Percentiles rank a stretch among this genome's conserved stretches.
These are phyloP conservation scores for Ptilorrhoa leucosticta DNA, from an alignment of 2,113 vertebrate genomes.

Conservation along the genomic window DNA sequence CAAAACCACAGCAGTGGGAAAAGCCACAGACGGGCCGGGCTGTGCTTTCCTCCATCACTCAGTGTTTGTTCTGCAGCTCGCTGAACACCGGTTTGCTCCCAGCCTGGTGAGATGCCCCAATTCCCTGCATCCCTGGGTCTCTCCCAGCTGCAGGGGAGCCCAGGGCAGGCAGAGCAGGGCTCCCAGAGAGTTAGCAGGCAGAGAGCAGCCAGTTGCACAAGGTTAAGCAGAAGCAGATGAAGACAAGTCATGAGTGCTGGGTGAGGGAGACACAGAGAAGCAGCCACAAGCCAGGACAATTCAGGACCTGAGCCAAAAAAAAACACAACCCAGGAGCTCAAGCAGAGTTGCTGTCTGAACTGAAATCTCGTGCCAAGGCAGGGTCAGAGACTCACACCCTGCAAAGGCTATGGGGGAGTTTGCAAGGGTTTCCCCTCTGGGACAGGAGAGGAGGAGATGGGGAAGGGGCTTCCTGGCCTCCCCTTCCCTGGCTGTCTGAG, in stretches of 20 bases:
- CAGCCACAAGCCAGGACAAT: conserved; percentile 22
- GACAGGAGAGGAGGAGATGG: not conserved
- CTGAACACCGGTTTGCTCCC: not conserved
- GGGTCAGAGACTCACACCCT: not conserved
- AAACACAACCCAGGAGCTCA: not conserved
- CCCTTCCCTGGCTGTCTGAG: not conserved
- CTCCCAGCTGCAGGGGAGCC: not conserved
- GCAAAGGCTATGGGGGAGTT: not conserved
- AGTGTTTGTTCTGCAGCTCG: not conserved
- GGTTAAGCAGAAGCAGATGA: conserved; percentile 45
- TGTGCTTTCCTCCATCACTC: not conserved
- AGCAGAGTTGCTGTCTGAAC: not conserved
- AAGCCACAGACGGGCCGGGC: rapidly evolving
- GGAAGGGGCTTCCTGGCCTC: not conserved
- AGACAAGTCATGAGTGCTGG: not conserved
- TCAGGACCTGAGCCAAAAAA: not conserved
- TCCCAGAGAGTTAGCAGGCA: not conserved
- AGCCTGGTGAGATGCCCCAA: not conserved
- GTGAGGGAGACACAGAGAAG: not conserved
- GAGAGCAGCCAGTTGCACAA: not conserved
- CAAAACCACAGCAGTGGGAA: not conserved
- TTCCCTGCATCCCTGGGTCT: not conserved
- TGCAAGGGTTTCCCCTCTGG: not conserved
- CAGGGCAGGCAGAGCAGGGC: not conserved
- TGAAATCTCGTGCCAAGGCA: not conserved